These are phyloP conservation scores for Hassar affinis DNA, from an alignment of 2,113 vertebrate species.

Conservation along the genomic window DNA sequence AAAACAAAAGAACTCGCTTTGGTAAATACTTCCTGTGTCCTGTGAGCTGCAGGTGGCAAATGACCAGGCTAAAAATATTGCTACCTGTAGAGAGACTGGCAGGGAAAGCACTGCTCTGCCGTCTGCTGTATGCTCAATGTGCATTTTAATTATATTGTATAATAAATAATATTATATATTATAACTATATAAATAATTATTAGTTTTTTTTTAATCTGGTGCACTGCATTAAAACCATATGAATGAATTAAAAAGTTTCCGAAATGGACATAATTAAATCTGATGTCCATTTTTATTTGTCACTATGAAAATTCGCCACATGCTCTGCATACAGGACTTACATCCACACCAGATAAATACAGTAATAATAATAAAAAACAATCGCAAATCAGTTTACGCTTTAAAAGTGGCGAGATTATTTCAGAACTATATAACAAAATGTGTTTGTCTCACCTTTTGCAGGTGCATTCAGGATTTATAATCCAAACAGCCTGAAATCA, in stretches of 20 bases:
- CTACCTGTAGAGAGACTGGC: slow-evolving; percentile 3
- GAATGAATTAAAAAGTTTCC: neutral
- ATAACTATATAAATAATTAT: no score
- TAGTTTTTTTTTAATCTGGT: neutral
- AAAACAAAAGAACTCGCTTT: neutral
- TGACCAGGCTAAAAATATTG: neutral
- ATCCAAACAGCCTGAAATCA: slow-evolving; percentile 19
- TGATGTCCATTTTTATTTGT: no score
- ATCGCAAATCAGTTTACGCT: neutral
- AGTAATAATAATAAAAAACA: neutral
- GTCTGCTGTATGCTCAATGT: neutral
- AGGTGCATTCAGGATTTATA: slow-evolving; percentile 28
- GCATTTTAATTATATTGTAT: neutral
- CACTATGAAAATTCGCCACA: neutral
- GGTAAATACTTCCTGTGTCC: neutral
- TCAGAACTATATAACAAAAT: neutral
- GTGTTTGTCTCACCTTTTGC: slow-evolving; percentile 38
- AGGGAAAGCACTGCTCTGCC: neutral
- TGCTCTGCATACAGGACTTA: neutral
- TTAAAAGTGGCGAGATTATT: neutral
- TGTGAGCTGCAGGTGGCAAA: neutral
- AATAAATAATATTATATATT: no score
- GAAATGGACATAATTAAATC: neutral
- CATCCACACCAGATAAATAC: neutral
- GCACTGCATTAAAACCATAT: no score